Conservation (phyloP, 2,888 invertebrate species). For the Melinaea menophilus region DNA sequence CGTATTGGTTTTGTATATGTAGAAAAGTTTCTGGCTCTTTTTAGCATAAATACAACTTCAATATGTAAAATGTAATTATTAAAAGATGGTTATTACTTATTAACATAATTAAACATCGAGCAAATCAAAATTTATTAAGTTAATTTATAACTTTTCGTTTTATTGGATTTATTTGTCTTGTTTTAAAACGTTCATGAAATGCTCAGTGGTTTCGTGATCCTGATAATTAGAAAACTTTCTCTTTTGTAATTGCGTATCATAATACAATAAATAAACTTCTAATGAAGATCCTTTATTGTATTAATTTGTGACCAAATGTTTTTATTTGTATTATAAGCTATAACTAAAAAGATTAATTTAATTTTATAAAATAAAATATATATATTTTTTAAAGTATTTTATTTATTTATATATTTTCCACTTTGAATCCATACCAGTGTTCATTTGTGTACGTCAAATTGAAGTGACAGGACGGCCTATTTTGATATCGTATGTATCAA, state of each 20-base stretch:
- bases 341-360: background rate
- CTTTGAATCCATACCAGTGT: no score
- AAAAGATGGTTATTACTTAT: background rate
- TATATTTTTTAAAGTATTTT: no score
- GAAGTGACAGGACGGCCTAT: no score
- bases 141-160: slow-evolving; percentile 30
- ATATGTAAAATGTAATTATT: background rate
- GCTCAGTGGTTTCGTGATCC: slow-evolving; percentile 39
- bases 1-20: slow-evolving; percentile 41
- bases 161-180: slow-evolving; percentile 43
- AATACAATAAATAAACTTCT: slow-evolving; percentile 32
- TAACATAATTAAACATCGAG: slow-evolving; percentile 13
- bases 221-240: slow-evolving; percentile 48
- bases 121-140: slow-evolving; percentile 26
- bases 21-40: background rate
- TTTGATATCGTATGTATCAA: no score
- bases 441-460: no score
- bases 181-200: slow-evolving; percentile 37
- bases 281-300: slow-evolving; percentile 22
- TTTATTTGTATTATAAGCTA: background rate
- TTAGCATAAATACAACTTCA: background rate
- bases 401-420: no score
- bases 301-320: slow-evolving; percentile 11
- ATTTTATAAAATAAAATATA: background rate
- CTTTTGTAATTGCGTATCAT: slow-evolving; percentile 39